phyloP scores from a whole-genome alignment of 2,797 vertebrate species.

The Aldrovandia affinis region DNA sequence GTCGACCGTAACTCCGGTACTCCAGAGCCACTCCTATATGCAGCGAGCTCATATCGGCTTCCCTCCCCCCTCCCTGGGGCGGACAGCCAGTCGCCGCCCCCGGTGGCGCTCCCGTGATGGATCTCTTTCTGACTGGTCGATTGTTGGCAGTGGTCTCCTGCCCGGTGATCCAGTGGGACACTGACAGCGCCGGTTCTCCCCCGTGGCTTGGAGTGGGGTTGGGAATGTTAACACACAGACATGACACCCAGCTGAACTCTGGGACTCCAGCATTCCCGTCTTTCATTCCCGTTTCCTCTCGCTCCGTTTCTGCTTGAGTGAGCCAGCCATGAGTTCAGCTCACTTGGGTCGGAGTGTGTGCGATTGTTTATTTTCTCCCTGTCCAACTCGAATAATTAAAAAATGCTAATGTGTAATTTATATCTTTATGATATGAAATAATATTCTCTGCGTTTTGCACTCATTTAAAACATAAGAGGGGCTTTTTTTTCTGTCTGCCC shows the following conservation, averaged over 20 bases:
- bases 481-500: not conserved
- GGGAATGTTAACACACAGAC: not conserved
- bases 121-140: no score
- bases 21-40: no score
- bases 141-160: no score
- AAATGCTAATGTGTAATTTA: not conserved
- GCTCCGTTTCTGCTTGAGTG: not conserved
- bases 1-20: no score
- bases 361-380: not conserved
- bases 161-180: no score
- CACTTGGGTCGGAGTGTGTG: no score
- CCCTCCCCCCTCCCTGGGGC: no score
- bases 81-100: no score
- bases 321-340: not conserved
- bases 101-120: no score
- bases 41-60: no score
- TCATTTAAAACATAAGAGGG: not conserved
- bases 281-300: not conserved
- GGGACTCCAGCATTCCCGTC: not conserved
- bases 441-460: not conserved
- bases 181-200: no score
- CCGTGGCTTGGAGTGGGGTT: not conserved
- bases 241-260: not conserved
- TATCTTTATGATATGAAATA: no score
- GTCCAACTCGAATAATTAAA: not conserved